A percentile compares a stretch with the other conserved stretches of the same genome.
These are phyloP conservation scores for Leptobrachium ailaonicum DNA, from an alignment of 2,113 vertebrate genomes.

Conservation along the genomic window DNA sequence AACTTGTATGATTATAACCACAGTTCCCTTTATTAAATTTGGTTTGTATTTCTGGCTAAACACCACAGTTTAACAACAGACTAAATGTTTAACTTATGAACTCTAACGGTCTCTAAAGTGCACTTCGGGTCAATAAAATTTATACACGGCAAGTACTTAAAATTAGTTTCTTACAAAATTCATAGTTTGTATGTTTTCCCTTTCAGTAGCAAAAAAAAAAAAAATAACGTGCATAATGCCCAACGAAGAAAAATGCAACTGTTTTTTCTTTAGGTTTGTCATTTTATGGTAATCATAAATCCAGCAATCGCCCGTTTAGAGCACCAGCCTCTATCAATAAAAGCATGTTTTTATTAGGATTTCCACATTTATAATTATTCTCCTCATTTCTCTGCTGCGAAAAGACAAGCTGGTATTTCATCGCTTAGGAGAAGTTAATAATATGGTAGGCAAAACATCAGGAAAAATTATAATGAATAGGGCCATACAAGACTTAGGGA, in stretches of 20 bases:
- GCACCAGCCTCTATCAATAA: constrained; percentile 71
- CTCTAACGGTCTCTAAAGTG: constrained; percentile 63
- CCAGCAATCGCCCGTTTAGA: constrained; percentile 69
- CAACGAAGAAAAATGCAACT: constrained; percentile 66
- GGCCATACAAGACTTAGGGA: constrained; percentile 74
- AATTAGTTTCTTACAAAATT: constrained; percentile 62
- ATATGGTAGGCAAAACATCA: constrained; percentile 82
- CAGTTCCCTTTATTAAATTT: neutral
- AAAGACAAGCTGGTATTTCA: constrained; percentile 79
- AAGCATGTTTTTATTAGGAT: constrained; percentile 77
- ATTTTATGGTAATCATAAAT: constrained; percentile 72
- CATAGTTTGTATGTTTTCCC: constrained; percentile 60
- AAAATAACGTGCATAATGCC: constrained; percentile 60
- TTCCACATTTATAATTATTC: constrained; percentile 81
- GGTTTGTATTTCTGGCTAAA: constrained; percentile 45
- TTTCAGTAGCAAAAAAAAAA: constrained; percentile 58
- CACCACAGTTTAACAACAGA: constrained; percentile 59
- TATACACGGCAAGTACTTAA: constrained; percentile 59
- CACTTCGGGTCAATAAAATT: constrained; percentile 66
- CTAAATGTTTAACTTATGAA: constrained; percentile 63
- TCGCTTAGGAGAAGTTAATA: constrained; percentile 78
- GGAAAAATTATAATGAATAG: constrained; percentile 84
- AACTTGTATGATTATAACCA: constrained; percentile 16
- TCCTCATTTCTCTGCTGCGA: constrained; percentile 71
- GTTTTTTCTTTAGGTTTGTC: constrained; percentile 65